These are phyloP conservation scores for Smithornis capensis DNA, from an alignment of 2,113 vertebrate genomes.

Conservation along the genomic window DNA sequence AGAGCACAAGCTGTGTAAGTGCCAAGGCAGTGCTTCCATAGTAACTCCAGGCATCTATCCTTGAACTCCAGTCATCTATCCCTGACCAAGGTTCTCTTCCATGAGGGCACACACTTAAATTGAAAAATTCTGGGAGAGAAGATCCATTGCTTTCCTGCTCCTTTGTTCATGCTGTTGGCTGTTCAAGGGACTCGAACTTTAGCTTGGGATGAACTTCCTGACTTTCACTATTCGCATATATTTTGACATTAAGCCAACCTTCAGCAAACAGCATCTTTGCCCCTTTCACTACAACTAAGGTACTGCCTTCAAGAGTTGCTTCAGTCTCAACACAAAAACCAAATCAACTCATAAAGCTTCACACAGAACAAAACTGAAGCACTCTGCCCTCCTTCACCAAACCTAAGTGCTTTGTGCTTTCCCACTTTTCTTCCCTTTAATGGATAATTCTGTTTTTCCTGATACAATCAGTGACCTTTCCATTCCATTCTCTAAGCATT, in stretches of 20 bases:
- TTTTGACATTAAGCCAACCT: rapidly evolving
- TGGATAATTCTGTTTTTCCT: neutral
- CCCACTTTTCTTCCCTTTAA: neutral
- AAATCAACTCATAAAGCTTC: neutral
- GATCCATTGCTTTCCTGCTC: neutral
- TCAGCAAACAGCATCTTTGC: neutral
- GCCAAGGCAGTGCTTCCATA: neutral
- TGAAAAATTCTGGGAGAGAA: neutral
- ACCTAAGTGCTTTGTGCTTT: neutral
- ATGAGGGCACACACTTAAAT: neutral
- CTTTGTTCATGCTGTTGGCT: neutral
- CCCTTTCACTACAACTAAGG: neutral
- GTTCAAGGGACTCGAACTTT: neutral
- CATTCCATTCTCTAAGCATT: neutral
- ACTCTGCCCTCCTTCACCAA: neutral
- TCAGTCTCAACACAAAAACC: neutral
- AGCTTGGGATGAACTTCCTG: neutral
- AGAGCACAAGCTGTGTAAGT: neutral
- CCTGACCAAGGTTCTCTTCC: neutral
- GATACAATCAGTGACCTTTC: neutral
- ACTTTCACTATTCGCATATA: neutral
- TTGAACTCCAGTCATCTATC: neutral
- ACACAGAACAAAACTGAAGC: neutral
- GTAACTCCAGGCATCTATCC: neutral
- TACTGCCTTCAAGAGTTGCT: neutral